Evolutionary conservation across 2,888 invertebrate genomes (phyloP), one percentile per base, ranked within the genome.

Genomic region (Caenorhabditis sp.): DNA sequence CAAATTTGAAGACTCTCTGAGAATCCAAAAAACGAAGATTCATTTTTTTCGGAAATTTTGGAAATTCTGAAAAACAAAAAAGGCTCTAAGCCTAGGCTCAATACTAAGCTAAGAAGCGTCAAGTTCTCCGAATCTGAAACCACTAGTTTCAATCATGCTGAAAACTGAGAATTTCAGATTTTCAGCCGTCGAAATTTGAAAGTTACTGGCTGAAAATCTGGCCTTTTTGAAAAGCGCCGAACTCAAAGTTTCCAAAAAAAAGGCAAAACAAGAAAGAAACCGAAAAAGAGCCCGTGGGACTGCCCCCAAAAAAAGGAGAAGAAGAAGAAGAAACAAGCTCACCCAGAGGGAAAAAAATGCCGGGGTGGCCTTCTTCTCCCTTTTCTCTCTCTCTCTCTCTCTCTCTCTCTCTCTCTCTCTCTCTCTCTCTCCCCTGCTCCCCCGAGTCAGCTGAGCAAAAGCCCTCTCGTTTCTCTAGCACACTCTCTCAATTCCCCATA

Each of bases 361-460:
- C 26, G 31, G 28, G 16, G 14, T 3, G 26, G 16, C 28, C 31
- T 31, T 14, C 31, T 28, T 14, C 51, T 24, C 38, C 12, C 2
- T 38, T 10, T 12, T 38, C 38, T 26, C 28, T 58, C n/a, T 7
- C 24, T n/a, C 31, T n/a, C n/a, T 31, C 38, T 12, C 2, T 38
- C 2, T 10, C 12, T 38, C 38, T 26, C 28, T 58, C n/a, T 7
- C 24, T n/a, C 31, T n/a, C n/a, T 31, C 14, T 31, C 56, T 56
- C n/a, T 56, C 2, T 26, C 56, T 31, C 14, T 28, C 31, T 10
- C 7, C 56, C 26, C 14, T 31, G 56, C 14, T 28, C 31, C 2
- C 7, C 56, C 26, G 16, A 58, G 56, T 58, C 56, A 58, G 56
- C 56, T 58, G 56, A 58, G 56, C 28, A 47, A 47, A 12, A 19